These are phyloP conservation scores for Stenichneumon culpator DNA, from an alignment of 2,888 invertebrate genomes.

Conservation along the genomic window DNA sequence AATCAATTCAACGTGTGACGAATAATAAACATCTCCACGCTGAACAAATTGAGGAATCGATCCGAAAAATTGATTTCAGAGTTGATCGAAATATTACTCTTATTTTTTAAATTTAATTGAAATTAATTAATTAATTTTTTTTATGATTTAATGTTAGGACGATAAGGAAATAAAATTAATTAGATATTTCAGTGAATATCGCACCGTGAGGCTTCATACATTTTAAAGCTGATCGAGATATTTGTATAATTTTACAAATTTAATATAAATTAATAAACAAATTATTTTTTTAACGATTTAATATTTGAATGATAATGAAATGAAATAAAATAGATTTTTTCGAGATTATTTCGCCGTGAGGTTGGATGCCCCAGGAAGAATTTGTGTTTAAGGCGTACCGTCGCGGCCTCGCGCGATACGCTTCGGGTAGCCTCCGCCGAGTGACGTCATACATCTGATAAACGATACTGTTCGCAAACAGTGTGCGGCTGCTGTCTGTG, in stretches of 20 bases:
- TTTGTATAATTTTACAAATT: neutral
- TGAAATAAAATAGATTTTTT: neutral
- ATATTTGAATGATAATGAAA: neutral
- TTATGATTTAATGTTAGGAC: too few species aligned
- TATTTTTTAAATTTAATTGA: too few species aligned
- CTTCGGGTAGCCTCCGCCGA: conserved; percentile 44
- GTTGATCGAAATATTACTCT: too few species aligned
- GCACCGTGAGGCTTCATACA: too few species aligned
- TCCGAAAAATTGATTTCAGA: neutral
- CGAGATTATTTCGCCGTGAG: neutral
- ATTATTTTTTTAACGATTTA: neutral
- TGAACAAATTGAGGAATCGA: neutral
- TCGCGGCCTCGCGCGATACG: conserved; percentile 44
- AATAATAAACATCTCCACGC: neutral
- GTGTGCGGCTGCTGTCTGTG: conserved; percentile 49
- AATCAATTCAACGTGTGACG: neutral
- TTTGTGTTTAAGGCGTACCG: conserved; percentile 39
- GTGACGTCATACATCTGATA: conserved; percentile 64
- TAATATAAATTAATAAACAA: too few species aligned
- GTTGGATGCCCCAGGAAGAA: conserved; percentile 19
- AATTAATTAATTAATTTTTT: too few species aligned
- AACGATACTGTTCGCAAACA: conserved; percentile 69
- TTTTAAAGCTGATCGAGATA: too few species aligned
- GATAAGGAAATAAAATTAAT: too few species aligned
- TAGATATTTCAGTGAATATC: too few species aligned